Conservation (phyloP, 2,888 invertebrate genomes). For the Augochlorella aurata region DNA sequence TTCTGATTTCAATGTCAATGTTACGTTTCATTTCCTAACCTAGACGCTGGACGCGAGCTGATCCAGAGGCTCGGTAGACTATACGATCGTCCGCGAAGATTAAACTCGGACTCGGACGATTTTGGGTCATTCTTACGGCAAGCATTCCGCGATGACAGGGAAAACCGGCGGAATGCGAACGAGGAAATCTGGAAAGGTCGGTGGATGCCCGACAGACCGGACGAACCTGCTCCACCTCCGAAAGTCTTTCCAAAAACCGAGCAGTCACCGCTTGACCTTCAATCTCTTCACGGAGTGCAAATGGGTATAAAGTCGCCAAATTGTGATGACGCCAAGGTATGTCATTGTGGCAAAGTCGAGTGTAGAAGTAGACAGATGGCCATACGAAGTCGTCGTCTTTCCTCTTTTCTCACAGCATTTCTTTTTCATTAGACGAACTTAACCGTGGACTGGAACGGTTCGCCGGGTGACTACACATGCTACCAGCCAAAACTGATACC, state of each 20-base stretch:
- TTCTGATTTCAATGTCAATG: neutral
- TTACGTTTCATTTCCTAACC: neutral
- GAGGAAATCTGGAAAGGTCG: conserved; percentile 79
- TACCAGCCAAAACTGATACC: conserved; percentile 83
- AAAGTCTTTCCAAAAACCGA: conserved; percentile 61
- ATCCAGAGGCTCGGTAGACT: neutral
- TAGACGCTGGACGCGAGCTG: neutral
- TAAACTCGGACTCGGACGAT: neutral
- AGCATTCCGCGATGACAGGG: neutral
- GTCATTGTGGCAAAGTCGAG: neutral
- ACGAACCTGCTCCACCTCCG: conserved; percentile 70
- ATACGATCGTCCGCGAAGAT: neutral
- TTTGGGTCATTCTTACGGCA: conserved; percentile 3
- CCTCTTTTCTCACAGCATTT: neutral
- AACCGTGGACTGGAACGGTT: conserved; percentile 85
- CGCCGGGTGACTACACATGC: conserved; percentile 85
- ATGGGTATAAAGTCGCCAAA: conserved; percentile 84
- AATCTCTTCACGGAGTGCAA: conserved; percentile 79
- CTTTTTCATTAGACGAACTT: conserved; percentile 83
- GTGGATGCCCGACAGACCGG: conserved; percentile 79
- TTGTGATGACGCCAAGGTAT: conserved; percentile 88
- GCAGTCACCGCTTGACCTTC: neutral
- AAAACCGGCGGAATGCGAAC: conserved; percentile 56
- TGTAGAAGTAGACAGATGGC: neutral
- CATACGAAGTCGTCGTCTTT: conserved; percentile 53